Conservation (phyloP, 2,888 invertebrate genomes). For the Sisyra nigra region DNA sequence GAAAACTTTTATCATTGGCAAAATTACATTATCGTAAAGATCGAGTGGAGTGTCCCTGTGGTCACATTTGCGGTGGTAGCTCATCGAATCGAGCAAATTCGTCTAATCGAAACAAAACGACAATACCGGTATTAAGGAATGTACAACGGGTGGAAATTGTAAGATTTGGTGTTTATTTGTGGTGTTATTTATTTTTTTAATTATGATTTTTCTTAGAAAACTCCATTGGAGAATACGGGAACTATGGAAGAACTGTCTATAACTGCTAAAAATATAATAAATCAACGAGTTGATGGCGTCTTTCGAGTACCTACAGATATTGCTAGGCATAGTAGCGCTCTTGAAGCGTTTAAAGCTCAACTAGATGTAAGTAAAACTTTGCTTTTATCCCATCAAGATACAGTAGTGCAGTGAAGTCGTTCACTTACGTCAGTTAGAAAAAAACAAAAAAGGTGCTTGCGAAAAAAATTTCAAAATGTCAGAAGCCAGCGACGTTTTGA, state of each 20-base stretch:
- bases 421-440: not conserved
- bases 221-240: not conserved
- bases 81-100: slow-evolving; percentile 10
- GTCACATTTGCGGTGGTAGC: slow-evolving; percentile 31
- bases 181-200: not conserved
- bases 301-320: slow-evolving; percentile 6
- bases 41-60: slow-evolving; percentile 35
- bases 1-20: slow-evolving; percentile 36
- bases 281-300: slow-evolving; percentile 2
- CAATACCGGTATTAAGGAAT: slow-evolving; percentile 8
- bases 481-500: too few species aligned
- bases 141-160: not conserved
- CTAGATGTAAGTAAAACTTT: slow-evolving; percentile 27
- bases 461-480: too few species aligned
- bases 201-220: not conserved
- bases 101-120: not conserved
- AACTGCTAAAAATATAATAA: not conserved
- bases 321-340: slow-evolving; percentile 12
- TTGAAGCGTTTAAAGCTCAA: slow-evolving; percentile 29
- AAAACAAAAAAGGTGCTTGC: too few species aligned
- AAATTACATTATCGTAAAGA: slow-evolving; percentile 27
- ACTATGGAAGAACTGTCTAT: slow-evolving; percentile 4
- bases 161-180: not conserved
- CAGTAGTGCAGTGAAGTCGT: too few species aligned
- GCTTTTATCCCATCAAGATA: too few species aligned